phyloP scores from a whole-genome alignment of 1,140 invertebrate species.

The Stenopsyche tienmushanensis region DNA sequence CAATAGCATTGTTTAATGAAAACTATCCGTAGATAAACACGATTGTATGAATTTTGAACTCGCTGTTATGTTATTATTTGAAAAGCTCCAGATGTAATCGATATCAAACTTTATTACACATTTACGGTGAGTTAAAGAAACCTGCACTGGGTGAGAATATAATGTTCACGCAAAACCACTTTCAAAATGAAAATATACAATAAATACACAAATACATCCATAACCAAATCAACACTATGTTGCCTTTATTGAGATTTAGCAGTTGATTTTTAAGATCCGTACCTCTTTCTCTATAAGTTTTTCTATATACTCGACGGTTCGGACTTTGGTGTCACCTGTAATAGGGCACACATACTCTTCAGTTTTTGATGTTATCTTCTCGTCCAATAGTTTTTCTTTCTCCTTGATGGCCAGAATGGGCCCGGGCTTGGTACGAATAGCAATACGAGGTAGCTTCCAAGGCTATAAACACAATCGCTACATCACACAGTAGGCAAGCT shows the following conservation, averaged over 20 bases:
- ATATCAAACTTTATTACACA: no score
- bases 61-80: no score
- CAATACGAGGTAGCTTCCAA: constrained; percentile 71
- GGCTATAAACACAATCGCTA: constrained; percentile 38
- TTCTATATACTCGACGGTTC: constrained; percentile 90
- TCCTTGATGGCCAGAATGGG: constrained; percentile 80
- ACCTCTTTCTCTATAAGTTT: constrained; percentile 95
- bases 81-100: no score
- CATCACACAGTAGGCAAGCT: constrained; percentile 11
- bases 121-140: no score
- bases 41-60: no score
- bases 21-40: no score
- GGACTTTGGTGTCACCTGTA: constrained; percentile 79
- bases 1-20: no score
- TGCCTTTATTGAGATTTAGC: constrained; percentile 9
- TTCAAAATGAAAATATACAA: constrained; percentile 32
- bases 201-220: constrained; percentile 44
- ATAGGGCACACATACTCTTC: constrained; percentile 85
- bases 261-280: constrained; percentile 47
- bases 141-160: no score
- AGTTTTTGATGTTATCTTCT: constrained; percentile 81
- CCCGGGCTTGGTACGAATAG: constrained; percentile 77
- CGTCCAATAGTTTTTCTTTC: constrained; percentile 84
- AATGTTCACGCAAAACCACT: no score
- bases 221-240: constrained; percentile 46